Conservation (phyloP, 1,140 invertebrate species). For the Drosophila tsacasi region DNA sequence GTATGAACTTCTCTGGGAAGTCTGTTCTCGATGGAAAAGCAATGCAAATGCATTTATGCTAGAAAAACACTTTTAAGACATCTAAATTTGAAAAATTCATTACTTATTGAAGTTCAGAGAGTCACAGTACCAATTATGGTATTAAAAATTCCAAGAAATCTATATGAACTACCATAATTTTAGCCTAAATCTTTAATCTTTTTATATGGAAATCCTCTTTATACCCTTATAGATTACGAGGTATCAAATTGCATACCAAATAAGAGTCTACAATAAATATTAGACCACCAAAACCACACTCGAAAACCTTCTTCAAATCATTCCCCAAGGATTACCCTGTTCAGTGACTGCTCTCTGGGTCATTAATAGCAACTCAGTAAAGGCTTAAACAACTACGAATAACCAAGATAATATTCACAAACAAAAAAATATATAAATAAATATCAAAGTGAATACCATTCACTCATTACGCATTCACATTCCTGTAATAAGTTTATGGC, state of each 20-base stretch:
- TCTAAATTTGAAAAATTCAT: background rate
- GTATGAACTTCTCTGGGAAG: background rate
- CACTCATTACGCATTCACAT: constrained; percentile 25
- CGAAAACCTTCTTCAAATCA: background rate
- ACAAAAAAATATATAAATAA: constrained; percentile 20
- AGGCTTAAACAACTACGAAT: constrained; percentile 6
- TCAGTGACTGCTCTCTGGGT: background rate
- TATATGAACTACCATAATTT: background rate
- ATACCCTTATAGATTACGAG: background rate
- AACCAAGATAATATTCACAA: constrained; percentile 1
- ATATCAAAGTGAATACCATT: constrained; percentile 42
- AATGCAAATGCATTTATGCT: background rate
- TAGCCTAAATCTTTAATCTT: background rate
- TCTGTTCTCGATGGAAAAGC: background rate
- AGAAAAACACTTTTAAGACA: background rate
- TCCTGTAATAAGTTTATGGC: constrained; percentile 72
- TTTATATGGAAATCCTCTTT: background rate
- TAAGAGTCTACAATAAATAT: constrained; percentile 1
- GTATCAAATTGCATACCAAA: background rate
- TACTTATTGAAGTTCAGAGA: background rate
- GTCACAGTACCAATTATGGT: no score
- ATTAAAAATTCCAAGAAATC: background rate
- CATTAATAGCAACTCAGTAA: constrained; percentile 7
- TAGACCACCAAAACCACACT: background rate
- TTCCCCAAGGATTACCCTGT: background rate